Evolutionary conservation across 2,888 invertebrate genomes (phyloP).

Genomic region (Stramonita haemastoma): DNA sequence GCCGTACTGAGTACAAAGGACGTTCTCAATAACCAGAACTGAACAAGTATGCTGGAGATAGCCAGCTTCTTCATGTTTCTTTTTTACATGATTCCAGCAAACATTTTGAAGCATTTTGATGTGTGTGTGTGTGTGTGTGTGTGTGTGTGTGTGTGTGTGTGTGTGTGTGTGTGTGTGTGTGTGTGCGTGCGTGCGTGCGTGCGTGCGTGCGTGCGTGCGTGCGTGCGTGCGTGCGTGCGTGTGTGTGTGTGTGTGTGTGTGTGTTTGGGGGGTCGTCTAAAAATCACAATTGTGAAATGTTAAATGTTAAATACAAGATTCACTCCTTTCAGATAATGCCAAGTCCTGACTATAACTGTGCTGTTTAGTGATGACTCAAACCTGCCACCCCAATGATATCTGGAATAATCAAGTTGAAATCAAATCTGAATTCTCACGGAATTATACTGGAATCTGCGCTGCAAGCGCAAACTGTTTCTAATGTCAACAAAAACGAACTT

Average conservation of each 20-base stretch:
- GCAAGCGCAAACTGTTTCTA: not conserved
- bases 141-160: conserved; percentile 34
- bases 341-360: too few relatives aligned
- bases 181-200: not conserved
- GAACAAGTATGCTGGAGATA: too few relatives aligned
- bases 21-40: too few relatives aligned
- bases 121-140: conserved; percentile 31
- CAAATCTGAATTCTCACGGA: not conserved
- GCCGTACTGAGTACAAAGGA: too few relatives aligned
- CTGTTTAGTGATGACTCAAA: not conserved
- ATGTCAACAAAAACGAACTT: not conserved
- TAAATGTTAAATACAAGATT: not conserved
- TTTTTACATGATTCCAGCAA: not conserved
- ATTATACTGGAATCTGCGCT: not conserved
- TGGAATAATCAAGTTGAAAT: too few relatives aligned
- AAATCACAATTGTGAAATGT: not conserved
- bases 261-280: not conserved
- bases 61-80: not conserved
- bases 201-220: not conserved
- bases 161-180: conserved; percentile 25
- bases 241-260: not conserved
- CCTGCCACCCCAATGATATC: not conserved
- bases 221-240: not conserved
- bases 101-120: not conserved
- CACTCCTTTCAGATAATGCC: not conserved